These are phyloP conservation scores for Brienomyrus longianalis DNA, from an alignment of 2,113 vertebrate species.

Conservation along the genomic window DNA sequence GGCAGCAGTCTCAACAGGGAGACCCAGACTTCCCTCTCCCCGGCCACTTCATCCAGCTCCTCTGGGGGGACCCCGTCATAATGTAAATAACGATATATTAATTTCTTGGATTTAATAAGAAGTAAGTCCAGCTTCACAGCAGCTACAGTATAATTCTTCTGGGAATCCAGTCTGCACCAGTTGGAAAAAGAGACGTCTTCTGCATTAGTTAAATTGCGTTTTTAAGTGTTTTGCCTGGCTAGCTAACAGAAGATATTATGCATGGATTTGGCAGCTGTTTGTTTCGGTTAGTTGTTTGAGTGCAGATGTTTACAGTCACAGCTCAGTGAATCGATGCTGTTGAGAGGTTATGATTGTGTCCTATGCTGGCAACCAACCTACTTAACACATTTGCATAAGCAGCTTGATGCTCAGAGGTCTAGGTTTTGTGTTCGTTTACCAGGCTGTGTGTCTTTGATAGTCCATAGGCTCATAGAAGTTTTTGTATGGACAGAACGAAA, in stretches of 20 bases:
- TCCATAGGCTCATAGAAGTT: too few species aligned
- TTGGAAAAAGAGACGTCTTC: not conserved
- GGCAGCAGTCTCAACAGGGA: too few species aligned
- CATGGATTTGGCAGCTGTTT: too few species aligned
- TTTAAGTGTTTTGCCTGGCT: not conserved
- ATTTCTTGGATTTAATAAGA: not conserved
- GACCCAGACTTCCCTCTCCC: too few species aligned
- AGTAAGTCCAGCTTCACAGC: not conserved
- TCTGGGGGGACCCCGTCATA: too few species aligned
- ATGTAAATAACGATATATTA: not conserved
- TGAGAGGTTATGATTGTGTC: not conserved
- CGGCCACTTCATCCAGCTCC: too few species aligned
- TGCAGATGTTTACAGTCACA: not conserved
- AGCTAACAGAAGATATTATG: too few species aligned
- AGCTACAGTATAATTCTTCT: not conserved
- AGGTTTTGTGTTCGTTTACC: not conserved
- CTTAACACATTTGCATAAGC: not conserved
- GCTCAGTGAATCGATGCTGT: not conserved
- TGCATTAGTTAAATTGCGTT: not conserved
- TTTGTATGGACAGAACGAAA: too few species aligned
- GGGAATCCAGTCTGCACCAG: not conserved
- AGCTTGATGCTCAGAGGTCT: not conserved
- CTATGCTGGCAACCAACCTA: not conserved
- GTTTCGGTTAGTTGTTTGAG: not conserved
- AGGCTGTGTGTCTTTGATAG: not conserved